phyloP scores from a whole-genome alignment of 2,113 vertebrate species.

The Cygnus atratus region DNA sequence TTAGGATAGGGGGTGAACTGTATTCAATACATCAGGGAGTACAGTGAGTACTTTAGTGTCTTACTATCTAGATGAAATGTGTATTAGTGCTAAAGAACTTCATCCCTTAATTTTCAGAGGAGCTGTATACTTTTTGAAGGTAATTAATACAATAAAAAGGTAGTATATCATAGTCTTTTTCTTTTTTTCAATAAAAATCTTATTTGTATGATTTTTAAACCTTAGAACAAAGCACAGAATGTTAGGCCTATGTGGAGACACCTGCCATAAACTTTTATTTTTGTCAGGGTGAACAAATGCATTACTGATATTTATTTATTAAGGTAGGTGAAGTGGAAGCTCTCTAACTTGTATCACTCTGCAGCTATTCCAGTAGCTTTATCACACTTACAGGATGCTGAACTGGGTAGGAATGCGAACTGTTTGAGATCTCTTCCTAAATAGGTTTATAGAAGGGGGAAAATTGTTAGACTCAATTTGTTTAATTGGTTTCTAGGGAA shows the following conservation, averaged over 20 bases:
- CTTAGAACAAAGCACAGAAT: background rate
- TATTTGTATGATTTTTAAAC: background rate
- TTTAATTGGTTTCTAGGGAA: background rate
- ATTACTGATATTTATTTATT: background rate
- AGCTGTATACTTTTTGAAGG: background rate
- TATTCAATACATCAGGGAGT: background rate
- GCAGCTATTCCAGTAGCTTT: background rate
- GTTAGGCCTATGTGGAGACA: background rate
- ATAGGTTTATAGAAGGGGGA: background rate
- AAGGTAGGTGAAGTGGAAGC: background rate
- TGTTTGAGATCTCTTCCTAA: background rate
- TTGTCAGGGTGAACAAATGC: background rate
- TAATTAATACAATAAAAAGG: background rate
- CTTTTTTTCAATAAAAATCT: background rate
- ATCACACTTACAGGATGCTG: background rate
- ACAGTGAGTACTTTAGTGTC: background rate
- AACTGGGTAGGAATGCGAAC: background rate
- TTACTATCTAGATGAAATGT: background rate
- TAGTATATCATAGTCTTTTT: background rate
- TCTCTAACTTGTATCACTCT: background rate
- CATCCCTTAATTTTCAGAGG: background rate
- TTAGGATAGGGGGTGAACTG: background rate
- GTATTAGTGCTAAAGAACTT: background rate
- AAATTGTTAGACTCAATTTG: rapidly evolving
- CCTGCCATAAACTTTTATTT: background rate